Percentiles rank a stretch among this genome's conserved stretches.
phyloP scores from a whole-genome alignment of 2,888 invertebrate species.

The Drosophila kambysellisi region DNA sequence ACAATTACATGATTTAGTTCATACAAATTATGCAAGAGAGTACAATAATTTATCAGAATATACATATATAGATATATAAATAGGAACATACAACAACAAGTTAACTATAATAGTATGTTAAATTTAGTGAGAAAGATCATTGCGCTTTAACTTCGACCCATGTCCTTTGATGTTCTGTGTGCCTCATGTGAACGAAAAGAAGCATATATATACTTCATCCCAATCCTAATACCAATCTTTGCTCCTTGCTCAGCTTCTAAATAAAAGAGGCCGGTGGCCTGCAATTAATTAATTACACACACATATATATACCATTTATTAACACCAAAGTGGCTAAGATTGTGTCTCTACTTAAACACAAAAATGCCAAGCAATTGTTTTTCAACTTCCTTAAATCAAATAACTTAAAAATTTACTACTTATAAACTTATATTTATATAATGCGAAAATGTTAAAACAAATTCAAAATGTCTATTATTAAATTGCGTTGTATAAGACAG shows the following conservation, averaged over 20 bases:
- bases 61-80: slow-evolving; percentile 55
- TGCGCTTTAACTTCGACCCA: slow-evolving; percentile 43
- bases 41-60: slow-evolving; percentile 82
- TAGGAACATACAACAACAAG: slow-evolving; percentile 27
- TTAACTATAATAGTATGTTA: slow-evolving; percentile 19
- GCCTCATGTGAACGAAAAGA: slow-evolving; percentile 33
- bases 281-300: slow-evolving; percentile 24
- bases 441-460: slow-evolving; percentile 34
- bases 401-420: slow-evolving; percentile 31
- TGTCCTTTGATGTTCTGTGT: slow-evolving; percentile 38
- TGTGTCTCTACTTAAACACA: slow-evolving; percentile 26
- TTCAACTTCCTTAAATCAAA: slow-evolving; percentile 38
- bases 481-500: too few species aligned
- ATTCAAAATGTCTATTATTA: slow-evolving; percentile 43
- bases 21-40: slow-evolving; percentile 67
- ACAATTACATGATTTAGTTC: slow-evolving; percentile 47
- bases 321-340: slow-evolving; percentile 25
- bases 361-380: slow-evolving; percentile 43
- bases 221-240: slow-evolving; percentile 7
- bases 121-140: slow-evolving; percentile 28
- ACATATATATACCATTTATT: slow-evolving; percentile 30
- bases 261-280: slow-evolving; percentile 4
- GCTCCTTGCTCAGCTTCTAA: slow-evolving; percentile 44
- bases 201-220: slow-evolving; percentile 3
- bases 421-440: slow-evolving; percentile 32